phyloP scores from a whole-genome alignment of 2,888 invertebrate species.

The Corythucha ciliata region DNA sequence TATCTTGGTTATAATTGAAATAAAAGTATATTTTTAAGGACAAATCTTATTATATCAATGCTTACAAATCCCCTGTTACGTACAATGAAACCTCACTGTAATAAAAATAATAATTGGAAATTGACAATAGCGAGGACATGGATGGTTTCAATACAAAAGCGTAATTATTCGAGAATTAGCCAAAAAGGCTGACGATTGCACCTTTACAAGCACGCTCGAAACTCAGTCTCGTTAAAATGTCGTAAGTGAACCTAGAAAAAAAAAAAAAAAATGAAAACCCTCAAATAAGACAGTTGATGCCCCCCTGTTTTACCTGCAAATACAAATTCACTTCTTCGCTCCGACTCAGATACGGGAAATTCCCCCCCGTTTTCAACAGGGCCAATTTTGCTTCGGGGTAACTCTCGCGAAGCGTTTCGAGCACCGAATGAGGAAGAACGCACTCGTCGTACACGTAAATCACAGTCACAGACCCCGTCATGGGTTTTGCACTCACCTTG shows the following conservation, averaged over 20 bases:
- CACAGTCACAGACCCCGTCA: constrained; percentile 58
- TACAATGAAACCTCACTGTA: too few species aligned
- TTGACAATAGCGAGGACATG: too few species aligned
- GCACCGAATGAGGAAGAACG: constrained; percentile 64
- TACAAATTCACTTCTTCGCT: constrained; percentile 82
- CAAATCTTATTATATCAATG: too few species aligned
- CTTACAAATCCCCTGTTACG: too few species aligned
- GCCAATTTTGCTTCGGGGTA: constrained; percentile 79
- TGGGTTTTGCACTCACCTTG: constrained; percentile 66
- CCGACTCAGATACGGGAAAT: constrained; percentile 82
- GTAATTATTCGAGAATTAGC: too few species aligned
- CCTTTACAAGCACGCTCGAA: too few species aligned
- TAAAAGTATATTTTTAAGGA: too few species aligned
- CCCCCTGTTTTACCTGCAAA: constrained; percentile 54
- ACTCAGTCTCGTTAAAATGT: constrained; percentile 56
- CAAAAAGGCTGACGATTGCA: too few species aligned
- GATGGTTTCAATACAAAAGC: too few species aligned
- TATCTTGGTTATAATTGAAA: too few species aligned
- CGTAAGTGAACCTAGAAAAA: constrained; percentile 58
- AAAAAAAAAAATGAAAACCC: constrained; percentile 22
- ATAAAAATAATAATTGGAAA: too few species aligned
- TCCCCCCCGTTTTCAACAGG: constrained; percentile 79
- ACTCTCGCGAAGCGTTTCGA: constrained; percentile 74
- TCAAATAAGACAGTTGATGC: constrained; percentile 2
- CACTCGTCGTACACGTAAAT: constrained; percentile 85